phyloP scores from a whole-genome alignment of 2,888 invertebrate genomes.

The Drosophila cracens region DNA sequence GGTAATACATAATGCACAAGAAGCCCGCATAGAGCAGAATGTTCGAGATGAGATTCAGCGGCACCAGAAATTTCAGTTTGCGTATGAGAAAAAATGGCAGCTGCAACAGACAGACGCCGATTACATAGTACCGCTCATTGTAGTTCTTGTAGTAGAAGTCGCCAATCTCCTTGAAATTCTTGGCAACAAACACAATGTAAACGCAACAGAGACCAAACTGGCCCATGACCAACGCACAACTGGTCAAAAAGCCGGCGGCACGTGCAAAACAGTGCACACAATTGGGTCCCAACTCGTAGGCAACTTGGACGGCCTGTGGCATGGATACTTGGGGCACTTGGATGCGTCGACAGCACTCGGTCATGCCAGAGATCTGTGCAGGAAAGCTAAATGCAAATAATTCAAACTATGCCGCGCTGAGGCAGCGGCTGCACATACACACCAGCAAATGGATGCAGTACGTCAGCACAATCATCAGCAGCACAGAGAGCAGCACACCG shows the following conservation, averaged over 20 bases:
- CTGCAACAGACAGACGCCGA: conserved; percentile 88
- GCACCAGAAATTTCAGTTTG: conserved; percentile 93
- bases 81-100: conserved; percentile 89
- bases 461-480: conserved; percentile 66
- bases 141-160: conserved; percentile 86
- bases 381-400: conserved; percentile 51
- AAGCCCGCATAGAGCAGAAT: conserved; percentile 87
- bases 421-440: conserved; percentile 41
- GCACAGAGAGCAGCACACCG: conserved; percentile 48
- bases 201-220: conserved; percentile 98
- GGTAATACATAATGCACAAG: conserved; percentile 89
- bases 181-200: conserved; percentile 96
- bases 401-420: conserved; percentile 17
- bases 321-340: conserved; percentile 67
- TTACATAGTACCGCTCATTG: conserved; percentile 85
- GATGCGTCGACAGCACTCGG: conserved; percentile 66
- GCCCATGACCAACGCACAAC: conserved; percentile 92
- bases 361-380: conserved; percentile 65
- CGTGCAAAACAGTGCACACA: conserved; percentile 58
- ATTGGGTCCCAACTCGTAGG: conserved; percentile 58
- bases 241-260: conserved; percentile 86
- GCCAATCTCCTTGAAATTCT: conserved; percentile 91
- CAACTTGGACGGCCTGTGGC: conserved; percentile 64
- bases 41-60: conserved; percentile 95
- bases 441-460: conserved; percentile 72